A percentile compares a stretch with the other conserved stretches of the same genome.
phyloP scores from a whole-genome alignment of 2,113 vertebrate genomes.

The Micromys minutus region DNA sequence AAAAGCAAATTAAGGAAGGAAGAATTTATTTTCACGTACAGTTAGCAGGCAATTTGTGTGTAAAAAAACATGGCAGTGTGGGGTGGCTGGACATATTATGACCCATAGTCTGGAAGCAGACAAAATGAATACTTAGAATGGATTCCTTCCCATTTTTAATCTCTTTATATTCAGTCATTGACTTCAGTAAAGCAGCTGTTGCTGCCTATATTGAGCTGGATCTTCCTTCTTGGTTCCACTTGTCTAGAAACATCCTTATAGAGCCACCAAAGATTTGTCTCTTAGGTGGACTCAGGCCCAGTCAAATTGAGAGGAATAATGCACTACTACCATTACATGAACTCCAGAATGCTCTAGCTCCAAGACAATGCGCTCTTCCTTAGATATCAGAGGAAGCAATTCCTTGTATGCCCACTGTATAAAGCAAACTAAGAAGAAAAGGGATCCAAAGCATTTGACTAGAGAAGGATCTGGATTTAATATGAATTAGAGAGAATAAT shows the following conservation, averaged over 20 bases:
- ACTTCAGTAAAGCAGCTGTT: not conserved
- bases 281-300: not conserved
- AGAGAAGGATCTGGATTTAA: not conserved
- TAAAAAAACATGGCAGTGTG: not conserved
- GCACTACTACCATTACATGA: not conserved
- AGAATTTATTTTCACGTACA: not conserved
- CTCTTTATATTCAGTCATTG: not conserved
- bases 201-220: not conserved
- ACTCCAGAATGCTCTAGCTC: not conserved
- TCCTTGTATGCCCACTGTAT: not conserved
- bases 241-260: not conserved
- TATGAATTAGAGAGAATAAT: not conserved
- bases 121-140: not conserved
- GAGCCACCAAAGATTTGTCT: not conserved
- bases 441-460: not conserved
- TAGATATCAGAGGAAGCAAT: not conserved
- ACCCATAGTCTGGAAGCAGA: not conserved
- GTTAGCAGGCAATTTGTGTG: not conserved
- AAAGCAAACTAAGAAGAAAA: not conserved
- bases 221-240: not conserved
- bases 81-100: not conserved
- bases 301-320: not conserved
- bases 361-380: not conserved
- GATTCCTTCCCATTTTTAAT: not conserved
- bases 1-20: not conserved